Evolutionary conservation across 2,888 invertebrate genomes (phyloP), one percentile per base, ranked within the genome.

Genomic region (Drosophila fungiperda): DNA sequence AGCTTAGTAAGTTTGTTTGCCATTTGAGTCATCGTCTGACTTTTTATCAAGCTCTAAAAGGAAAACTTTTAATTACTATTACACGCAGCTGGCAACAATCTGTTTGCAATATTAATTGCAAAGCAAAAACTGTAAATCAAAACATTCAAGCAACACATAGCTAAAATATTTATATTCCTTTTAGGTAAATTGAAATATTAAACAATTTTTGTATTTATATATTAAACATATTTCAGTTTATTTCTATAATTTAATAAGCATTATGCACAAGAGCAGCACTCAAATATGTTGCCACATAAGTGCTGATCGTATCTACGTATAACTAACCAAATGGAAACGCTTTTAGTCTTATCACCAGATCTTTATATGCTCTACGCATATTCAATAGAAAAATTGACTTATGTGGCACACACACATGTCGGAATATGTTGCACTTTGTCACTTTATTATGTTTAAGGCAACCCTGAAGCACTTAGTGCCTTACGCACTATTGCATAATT

Each of bases 401-500:
- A 68, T 59, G 61, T 54, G 48, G 50, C 68, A 15, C 38, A 29
- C 15, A 40, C 26, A 38, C 38, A 57, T 23, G 9, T 49, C 2
- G 8, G 32, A 12, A 35, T 55, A 32, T 40, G 36, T 40, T 40
- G 65, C 65, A 66, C 45, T 63, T 52, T 74, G 52, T 60, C 62
- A 40, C 35, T n/a, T 35, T 59, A 55, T 42, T 49, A 49, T 67
- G 38, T 63, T 42, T 49, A 26, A 36, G 48, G 57, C 63, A 69
- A 69, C 69, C 80, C 76, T 45, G 32, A 45, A 52, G 75, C 83
- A 76, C 58, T 71, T 72, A 64, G 58, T 62, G 62, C 71, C 70
- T 69, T 74, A 73, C 76, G 76, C 89, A 70, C 83, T 86, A 81
- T 60, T 81, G 84, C 84, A 84, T 89, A 84, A 84, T 87, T 84